A percentile compares a stretch with the other conserved stretches of the same genome.
Conservation (phyloP, 2,888 invertebrate genomes). For the Nemoura dubitans region DNA sequence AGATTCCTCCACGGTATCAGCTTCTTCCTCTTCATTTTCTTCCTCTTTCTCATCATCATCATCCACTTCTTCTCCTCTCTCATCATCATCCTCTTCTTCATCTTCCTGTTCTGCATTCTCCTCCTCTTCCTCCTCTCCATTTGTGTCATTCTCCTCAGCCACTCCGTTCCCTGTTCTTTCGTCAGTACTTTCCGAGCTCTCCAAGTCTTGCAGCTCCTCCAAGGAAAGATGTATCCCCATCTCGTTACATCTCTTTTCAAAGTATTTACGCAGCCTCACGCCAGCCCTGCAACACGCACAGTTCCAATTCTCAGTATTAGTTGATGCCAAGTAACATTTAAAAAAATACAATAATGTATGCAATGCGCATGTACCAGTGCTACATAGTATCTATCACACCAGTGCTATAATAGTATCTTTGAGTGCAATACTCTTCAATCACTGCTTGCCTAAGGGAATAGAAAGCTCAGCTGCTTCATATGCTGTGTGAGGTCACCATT, state of each 20-base stretch:
- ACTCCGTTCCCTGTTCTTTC: background rate
- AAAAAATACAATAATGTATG: too few species aligned
- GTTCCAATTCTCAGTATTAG: background rate
- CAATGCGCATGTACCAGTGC: too few species aligned
- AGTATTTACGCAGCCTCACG: slow-evolving; percentile 73
- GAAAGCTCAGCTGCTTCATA: too few species aligned
- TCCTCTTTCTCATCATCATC: background rate
- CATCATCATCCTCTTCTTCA: background rate
- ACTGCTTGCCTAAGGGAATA: too few species aligned
- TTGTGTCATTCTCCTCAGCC: background rate
- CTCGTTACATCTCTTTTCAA: slow-evolving; percentile 76
- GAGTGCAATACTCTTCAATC: too few species aligned
- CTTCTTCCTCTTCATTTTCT: slow-evolving; percentile 31
- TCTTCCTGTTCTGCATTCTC: slow-evolving; percentile 1
- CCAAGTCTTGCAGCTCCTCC: slow-evolving; percentile 18
- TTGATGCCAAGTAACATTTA: background rate
- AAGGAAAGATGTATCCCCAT: slow-evolving; percentile 64
- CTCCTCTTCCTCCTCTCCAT: background rate
- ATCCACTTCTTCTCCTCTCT: background rate
- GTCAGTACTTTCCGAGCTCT: background rate
- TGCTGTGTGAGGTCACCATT: too few species aligned
- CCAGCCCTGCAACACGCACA: slow-evolving; percentile 73
- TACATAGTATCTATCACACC: too few species aligned
- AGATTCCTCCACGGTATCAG: background rate
- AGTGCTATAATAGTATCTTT: too few species aligned